phyloP scores from a whole-genome alignment of 2,797 vertebrate genomes.

The Ptychadena robeensis region DNA sequence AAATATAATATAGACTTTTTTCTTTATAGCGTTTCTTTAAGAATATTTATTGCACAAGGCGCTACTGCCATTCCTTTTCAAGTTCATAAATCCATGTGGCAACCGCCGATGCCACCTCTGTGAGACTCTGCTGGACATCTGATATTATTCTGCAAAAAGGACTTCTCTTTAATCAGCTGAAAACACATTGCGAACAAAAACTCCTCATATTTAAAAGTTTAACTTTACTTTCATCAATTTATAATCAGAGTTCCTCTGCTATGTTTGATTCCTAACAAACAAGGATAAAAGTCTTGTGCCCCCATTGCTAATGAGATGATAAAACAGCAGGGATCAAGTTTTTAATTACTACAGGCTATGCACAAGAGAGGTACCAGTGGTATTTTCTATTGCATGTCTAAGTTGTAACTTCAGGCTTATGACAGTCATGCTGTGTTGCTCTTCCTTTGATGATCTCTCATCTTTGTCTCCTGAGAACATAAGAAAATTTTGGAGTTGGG shows the following conservation, averaged over 20 bases:
- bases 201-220: slow-evolving; percentile 81
- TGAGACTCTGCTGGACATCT: slow-evolving; percentile 63
- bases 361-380: slow-evolving; percentile 82
- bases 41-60: slow-evolving; percentile 29
- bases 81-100: neutral
- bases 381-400: slow-evolving; percentile 82
- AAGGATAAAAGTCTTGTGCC: slow-evolving; percentile 88
- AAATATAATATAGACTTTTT: neutral
- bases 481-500: slow-evolving; percentile 75
- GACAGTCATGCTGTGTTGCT: slow-evolving; percentile 92
- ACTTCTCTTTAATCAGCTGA: slow-evolving; percentile 75
- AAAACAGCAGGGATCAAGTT: slow-evolving; percentile 92
- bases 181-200: slow-evolving; percentile 73
- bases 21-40: slow-evolving; percentile 29
- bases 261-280: slow-evolving; percentile 88
- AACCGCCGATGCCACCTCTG: slow-evolving; percentile 65
- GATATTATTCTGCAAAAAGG: slow-evolving; percentile 61
- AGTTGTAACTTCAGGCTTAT: slow-evolving; percentile 95
- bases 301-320: slow-evolving; percentile 95
- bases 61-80: slow-evolving; percentile 44
- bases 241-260: slow-evolving; percentile 81
- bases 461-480: slow-evolving; percentile 84
- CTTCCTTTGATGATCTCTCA: slow-evolving; percentile 95
- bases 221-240: slow-evolving; percentile 83
- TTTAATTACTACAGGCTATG: slow-evolving; percentile 97